phyloP scores from a whole-genome alignment of 2,888 invertebrate species.

The Ferdinandea cuprea region DNA sequence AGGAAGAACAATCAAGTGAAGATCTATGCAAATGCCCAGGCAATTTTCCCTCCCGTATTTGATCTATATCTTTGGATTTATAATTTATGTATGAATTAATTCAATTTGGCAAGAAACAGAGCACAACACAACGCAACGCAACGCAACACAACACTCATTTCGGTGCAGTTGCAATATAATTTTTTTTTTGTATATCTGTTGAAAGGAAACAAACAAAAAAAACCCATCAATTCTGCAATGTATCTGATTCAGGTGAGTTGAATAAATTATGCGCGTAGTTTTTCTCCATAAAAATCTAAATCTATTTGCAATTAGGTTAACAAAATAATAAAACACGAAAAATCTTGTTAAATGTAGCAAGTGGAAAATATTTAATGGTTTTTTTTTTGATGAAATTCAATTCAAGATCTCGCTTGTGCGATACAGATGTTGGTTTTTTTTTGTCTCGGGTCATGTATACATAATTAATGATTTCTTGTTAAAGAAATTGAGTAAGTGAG shows the following conservation, averaged over 20 bases:
- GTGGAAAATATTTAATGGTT: constrained; percentile 5
- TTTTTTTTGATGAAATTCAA: constrained; percentile 42
- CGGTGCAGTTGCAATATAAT: constrained; percentile 23
- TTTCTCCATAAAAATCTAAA: constrained; percentile 47
- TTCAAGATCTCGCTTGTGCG: constrained; percentile 27
- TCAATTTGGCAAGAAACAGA: constrained; percentile 66
- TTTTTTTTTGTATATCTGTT: constrained; percentile 2
- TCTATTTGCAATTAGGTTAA: constrained; percentile 63
- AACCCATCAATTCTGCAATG: constrained; percentile 53
- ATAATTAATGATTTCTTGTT: constrained; percentile 48
- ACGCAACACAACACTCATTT: too few relatives aligned
- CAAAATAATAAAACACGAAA: neutral
- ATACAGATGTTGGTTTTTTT: constrained; percentile 21
- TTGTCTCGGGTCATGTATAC: constrained; percentile 36
- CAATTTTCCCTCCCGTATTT: neutral
- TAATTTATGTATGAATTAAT: constrained; percentile 67
- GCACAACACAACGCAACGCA: too few relatives aligned
- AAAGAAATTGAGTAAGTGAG: constrained; percentile 43
- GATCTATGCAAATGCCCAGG: constrained; percentile 65
- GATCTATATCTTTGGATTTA: constrained; percentile 33
- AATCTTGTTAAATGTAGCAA: neutral
- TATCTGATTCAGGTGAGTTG: constrained; percentile 74
- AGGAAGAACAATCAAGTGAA: constrained; percentile 59
- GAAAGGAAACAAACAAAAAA: constrained; percentile 8
- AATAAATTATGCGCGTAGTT: constrained; percentile 49